Conservation (phyloP, 2,113 vertebrate species). For the Macrotis lagotis region DNA sequence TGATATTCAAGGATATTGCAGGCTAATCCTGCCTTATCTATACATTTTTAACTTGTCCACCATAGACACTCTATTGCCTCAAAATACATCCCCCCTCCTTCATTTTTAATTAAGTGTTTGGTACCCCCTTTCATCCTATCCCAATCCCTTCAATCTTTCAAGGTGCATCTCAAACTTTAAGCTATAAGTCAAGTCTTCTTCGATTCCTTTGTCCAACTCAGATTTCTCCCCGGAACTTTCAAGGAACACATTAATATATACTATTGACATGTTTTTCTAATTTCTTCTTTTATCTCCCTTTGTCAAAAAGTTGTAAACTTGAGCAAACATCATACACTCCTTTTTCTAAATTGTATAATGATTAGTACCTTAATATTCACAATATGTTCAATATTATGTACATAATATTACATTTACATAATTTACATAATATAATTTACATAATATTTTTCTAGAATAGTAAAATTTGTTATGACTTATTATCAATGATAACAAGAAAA, state of each 20-base stretch:
- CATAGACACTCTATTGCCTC: neutral
- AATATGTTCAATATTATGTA: neutral
- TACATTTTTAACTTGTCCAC: neutral
- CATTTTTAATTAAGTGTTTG: neutral
- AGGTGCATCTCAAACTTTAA: neutral
- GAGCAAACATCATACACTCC: neutral
- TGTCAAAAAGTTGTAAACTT: neutral
- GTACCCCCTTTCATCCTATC: neutral
- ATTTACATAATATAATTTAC: too few species aligned
- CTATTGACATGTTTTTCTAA: too few species aligned
- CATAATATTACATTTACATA: too few species aligned
- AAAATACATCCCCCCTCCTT: neutral
- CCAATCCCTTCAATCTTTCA: neutral
- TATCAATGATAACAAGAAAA: conserved; percentile 10
- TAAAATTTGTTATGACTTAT: neutral
- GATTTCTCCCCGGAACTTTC: too few species aligned
- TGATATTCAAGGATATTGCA: neutral
- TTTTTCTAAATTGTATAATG: neutral
- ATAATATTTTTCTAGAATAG: neutral
- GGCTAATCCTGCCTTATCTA: neutral
- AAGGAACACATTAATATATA: too few species aligned
- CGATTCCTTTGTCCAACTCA: neutral
- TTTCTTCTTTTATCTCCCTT: neutral
- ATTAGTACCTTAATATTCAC: neutral
- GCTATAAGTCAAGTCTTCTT: neutral